phyloP scores from a whole-genome alignment of 1,140 invertebrate genomes.

The Antheraea pernyi region DNA sequence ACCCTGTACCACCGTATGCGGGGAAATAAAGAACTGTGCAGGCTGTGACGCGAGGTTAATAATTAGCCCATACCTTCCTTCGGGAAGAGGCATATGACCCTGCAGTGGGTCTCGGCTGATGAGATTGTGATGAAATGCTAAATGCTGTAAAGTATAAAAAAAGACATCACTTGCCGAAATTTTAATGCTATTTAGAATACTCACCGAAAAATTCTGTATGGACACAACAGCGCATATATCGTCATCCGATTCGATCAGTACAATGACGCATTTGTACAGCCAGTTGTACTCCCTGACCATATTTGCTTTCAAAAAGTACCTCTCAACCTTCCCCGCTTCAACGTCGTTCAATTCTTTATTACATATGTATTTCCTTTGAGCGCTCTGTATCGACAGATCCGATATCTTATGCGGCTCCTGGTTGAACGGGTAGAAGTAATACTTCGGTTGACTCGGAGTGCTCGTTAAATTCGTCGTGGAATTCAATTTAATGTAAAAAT shows the following conservation, averaged over 20 bases:
- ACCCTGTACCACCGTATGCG: no score
- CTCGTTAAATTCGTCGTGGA: slow-evolving; percentile 53
- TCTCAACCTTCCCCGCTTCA: slow-evolving; percentile 36
- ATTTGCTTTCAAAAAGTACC: slow-evolving; percentile 40
- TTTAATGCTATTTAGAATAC: slow-evolving; percentile 31
- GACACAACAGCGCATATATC: slow-evolving; percentile 85
- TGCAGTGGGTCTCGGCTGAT: no score
- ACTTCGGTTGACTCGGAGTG: slow-evolving; percentile 76
- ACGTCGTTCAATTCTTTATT: slow-evolving; percentile 34
- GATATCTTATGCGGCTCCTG: slow-evolving; percentile 42
- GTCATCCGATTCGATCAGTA: slow-evolving; percentile 83
- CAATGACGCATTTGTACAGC: slow-evolving; percentile 78
- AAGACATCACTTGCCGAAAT: no score
- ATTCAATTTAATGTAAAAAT: slow-evolving; percentile 80
- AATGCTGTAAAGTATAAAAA: no score
- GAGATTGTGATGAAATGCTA: no score
- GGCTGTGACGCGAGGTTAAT: no score
- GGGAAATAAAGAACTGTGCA: no score
- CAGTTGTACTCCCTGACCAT: slow-evolving; percentile 41
- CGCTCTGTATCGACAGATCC: slow-evolving; percentile 41
- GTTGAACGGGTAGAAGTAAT: slow-evolving; percentile 72
- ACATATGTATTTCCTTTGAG: slow-evolving; percentile 50
- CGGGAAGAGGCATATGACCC: no score
- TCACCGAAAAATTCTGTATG: slow-evolving; percentile 86
- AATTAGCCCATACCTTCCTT: no score